A percentile compares a stretch with the other conserved stretches of the same genome.
phyloP scores from a whole-genome alignment of 2,113 vertebrate genomes.

The Camelus dromedarius region DNA sequence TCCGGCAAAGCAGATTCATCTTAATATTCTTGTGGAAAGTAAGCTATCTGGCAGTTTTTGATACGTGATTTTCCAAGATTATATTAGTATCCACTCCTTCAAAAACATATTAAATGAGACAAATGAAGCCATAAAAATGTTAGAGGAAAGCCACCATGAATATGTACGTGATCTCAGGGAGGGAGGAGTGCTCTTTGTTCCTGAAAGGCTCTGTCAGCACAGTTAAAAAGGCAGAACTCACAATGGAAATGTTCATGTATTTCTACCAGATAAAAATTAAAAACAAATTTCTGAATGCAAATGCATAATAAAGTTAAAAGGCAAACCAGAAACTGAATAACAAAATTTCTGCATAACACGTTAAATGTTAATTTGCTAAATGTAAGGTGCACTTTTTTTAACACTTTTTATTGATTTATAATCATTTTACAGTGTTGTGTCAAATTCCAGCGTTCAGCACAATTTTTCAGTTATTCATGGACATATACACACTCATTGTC shows the following conservation, averaged over 20 bases:
- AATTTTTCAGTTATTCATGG: too few relatives aligned
- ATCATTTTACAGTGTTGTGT: too few relatives aligned
- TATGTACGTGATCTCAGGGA: neutral
- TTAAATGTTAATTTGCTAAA: conserved; percentile 15
- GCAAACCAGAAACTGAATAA: neutral
- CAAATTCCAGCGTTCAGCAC: too few relatives aligned
- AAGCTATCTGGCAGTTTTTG: neutral
- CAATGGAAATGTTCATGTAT: neutral
- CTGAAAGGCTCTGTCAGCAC: neutral
- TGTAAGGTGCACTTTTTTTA: neutral
- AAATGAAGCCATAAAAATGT: neutral
- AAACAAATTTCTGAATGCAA: conserved; percentile 36
- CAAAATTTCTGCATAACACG: neutral
- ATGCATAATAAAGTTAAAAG: neutral
- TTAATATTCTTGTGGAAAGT: conserved; percentile 38
- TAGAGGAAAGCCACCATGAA: neutral
- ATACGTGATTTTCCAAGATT: conserved; percentile 27
- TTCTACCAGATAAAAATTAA: neutral
- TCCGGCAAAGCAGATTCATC: neutral
- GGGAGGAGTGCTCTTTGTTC: neutral
- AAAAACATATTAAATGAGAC: conserved; percentile 36
- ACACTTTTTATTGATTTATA: too few relatives aligned
- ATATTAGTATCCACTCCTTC: neutral
- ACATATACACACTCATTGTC: too few relatives aligned
- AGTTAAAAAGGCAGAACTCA: neutral